Evolutionary conservation across 2,113 vertebrate genomes (phyloP).

Genomic region (Pagrus major): DNA sequence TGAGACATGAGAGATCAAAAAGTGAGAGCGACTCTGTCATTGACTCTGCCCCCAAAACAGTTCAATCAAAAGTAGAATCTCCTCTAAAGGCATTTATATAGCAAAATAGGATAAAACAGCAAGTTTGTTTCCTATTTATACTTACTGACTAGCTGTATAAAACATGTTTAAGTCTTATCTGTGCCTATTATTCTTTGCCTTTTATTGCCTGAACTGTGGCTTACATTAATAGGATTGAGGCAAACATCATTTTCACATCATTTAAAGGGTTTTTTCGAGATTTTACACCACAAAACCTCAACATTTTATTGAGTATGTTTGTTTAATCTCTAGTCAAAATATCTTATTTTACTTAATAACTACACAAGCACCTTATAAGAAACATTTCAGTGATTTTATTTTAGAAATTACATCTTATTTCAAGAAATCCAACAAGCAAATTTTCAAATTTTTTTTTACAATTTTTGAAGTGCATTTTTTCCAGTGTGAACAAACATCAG

Average conservation of each 20-base stretch:
- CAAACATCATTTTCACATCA: not conserved
- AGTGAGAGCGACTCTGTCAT: not conserved
- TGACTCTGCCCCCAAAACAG: not conserved
- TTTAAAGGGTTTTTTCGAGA: not conserved
- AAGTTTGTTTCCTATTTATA: not conserved
- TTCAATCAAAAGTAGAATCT: not conserved
- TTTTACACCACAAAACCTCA: too few relatives aligned
- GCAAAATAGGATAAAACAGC: not conserved
- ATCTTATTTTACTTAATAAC: too few relatives aligned
- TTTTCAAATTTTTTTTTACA: too few relatives aligned
- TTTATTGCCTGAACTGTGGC: not conserved
- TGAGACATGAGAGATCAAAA: slow-evolving; percentile 9
- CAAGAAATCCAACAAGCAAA: too few relatives aligned
- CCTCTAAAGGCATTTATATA: not conserved
- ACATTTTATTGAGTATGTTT: too few relatives aligned
- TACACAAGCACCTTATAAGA: too few relatives aligned
- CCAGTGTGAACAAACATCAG: not conserved
- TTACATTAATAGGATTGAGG: not conserved
- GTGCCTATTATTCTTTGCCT: too few relatives aligned
- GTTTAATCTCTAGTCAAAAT: too few relatives aligned
- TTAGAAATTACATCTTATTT: too few relatives aligned
- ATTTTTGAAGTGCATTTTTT: too few relatives aligned
- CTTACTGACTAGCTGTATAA: too few relatives aligned
- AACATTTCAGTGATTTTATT: too few relatives aligned
- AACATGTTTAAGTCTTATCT: not conserved